A percentile compares a stretch with the other conserved stretches of the same genome.
Evolutionary conservation across 2,797 vertebrate genomes (phyloP).

Genomic region (Anolis apletophallus): DNA sequence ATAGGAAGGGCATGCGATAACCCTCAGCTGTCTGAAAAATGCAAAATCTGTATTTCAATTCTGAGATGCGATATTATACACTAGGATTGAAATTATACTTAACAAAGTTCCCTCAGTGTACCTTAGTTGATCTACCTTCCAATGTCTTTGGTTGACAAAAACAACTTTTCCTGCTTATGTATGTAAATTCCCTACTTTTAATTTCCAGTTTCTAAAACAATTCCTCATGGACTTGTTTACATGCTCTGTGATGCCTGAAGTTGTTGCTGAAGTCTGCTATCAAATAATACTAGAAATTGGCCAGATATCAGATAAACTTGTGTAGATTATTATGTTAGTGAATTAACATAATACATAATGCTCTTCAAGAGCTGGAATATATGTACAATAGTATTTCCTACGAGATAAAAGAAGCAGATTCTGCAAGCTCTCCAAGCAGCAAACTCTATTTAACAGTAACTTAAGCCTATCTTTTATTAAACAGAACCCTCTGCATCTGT

Average conservation of each 20-base stretch:
- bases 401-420: not conserved
- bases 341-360: not conserved
- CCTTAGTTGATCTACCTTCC: not conserved
- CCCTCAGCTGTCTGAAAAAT: not conserved
- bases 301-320: not conserved
- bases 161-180: slow-evolving; percentile 9
- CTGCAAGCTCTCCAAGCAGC: not conserved
- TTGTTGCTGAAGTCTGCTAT: slow-evolving; percentile 18
- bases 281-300: slow-evolving; percentile 26
- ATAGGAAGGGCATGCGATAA: not conserved
- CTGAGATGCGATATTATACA: not conserved
- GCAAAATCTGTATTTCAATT: not conserved
- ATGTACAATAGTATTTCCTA: not conserved
- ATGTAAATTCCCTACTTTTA: slow-evolving; percentile 24
- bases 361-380: not conserved
- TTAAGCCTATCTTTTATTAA: not conserved
- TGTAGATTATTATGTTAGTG: not conserved
- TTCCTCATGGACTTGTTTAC: slow-evolving; percentile 37
- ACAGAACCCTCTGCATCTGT: not conserved
- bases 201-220: slow-evolving; percentile 25
- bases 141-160: slow-evolving; percentile 12
- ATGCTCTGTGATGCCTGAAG: slow-evolving; percentile 23
- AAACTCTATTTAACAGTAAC: not conserved
- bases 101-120: not conserved
- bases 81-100: not conserved